Conservation (phyloP, 1,140 invertebrate species). For the Rhynchophorus ferrugineus region DNA sequence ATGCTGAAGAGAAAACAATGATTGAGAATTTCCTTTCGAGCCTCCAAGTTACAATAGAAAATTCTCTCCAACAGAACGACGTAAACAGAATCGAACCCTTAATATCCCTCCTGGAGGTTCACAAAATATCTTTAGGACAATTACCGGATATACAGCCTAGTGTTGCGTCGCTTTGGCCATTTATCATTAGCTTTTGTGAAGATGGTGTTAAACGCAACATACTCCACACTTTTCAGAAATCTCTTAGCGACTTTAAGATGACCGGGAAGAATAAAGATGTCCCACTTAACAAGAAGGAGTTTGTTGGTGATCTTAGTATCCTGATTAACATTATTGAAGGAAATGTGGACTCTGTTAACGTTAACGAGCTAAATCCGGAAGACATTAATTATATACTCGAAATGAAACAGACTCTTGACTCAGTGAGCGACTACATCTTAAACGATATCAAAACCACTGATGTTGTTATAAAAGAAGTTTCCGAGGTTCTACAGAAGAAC, state of each 20-base stretch:
- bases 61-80: background rate
- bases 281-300: slow-evolving; percentile 9
- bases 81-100: background rate
- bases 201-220: background rate
- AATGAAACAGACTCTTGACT: background rate
- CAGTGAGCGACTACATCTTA: slow-evolving; percentile 5
- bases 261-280: slow-evolving; percentile 12
- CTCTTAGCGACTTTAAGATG: slow-evolving; percentile 1
- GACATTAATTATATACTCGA: background rate
- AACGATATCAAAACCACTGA: slow-evolving; percentile 2
- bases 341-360: background rate
- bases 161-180: background rate
- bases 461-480: slow-evolving; percentile 2
- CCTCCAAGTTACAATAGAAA: background rate
- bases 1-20: slow-evolving; percentile 3
- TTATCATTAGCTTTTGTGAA: background rate
- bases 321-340: slow-evolving; percentile 13
- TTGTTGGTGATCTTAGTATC: slow-evolving; percentile 14
- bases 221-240: background rate
- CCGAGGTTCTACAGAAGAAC: slow-evolving; percentile 12
- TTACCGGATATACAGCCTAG: background rate
- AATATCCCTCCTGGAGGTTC: background rate
- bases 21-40: background rate
- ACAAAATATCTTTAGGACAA: background rate
- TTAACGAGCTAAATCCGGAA: background rate